Conservation (phyloP, 2,113 vertebrate species). For the Dipodomys spectabilis region DNA sequence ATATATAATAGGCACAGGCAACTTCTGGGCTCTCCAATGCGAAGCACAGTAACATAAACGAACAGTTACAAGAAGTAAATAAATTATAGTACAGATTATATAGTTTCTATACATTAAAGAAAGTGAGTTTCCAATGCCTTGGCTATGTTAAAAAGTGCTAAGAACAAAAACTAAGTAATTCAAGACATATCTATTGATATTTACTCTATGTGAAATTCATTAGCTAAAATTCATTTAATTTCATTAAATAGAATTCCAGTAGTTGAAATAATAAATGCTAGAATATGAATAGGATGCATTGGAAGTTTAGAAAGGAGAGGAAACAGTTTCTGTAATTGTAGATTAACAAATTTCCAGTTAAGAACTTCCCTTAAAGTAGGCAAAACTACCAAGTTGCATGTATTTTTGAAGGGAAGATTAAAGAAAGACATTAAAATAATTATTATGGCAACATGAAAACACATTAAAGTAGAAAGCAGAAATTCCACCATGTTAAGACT, state of each 20-base stretch:
- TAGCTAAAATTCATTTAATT: background rate
- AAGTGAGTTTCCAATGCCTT: no score
- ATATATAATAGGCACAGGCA: background rate
- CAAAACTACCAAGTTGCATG: background rate
- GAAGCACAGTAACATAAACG: background rate
- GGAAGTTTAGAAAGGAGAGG: background rate
- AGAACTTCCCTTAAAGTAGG: background rate
- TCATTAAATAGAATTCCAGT: background rate
- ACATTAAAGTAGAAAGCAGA: background rate
- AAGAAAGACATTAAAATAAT: background rate
- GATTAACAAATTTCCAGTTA: background rate
- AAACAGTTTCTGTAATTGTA: background rate
- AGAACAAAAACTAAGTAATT: background rate
- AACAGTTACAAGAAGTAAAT: no score
- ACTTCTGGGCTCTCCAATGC: background rate
- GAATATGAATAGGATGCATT: background rate
- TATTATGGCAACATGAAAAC: background rate
- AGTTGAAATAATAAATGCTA: background rate
- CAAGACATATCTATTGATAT: background rate
- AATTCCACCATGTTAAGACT: background rate
- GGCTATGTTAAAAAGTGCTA: background rate
- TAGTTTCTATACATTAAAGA: background rate
- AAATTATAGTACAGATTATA: background rate
- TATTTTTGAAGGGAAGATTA: background rate
- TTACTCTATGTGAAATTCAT: background rate